Conservation (phyloP, 2,797 vertebrate genomes). For the Coluber constrictor region DNA sequence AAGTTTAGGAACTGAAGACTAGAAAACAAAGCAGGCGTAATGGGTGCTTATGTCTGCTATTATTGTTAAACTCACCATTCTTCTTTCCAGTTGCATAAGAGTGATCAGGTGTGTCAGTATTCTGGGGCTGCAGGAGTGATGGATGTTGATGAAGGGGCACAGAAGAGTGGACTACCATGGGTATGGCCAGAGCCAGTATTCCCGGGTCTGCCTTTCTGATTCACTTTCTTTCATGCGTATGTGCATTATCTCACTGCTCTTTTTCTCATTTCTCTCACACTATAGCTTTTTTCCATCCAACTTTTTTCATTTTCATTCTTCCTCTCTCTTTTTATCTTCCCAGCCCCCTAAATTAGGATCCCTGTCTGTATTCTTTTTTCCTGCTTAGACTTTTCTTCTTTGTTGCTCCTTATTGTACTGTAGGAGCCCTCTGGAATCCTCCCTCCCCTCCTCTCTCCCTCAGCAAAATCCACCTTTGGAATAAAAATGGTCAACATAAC, state of each 20-base stretch:
- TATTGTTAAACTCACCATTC: not conserved
- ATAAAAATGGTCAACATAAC: not conserved
- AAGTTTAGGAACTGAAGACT: slow-evolving; percentile 14
- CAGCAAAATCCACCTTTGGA: not conserved
- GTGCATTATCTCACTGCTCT: not conserved
- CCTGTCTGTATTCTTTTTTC: not conserved
- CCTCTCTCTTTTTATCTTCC: not conserved
- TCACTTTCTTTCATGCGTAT: not conserved
- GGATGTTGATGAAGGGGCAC: not conserved
- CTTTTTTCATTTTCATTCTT: not conserved
- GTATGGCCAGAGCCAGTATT: not conserved
- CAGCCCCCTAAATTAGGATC: not conserved
- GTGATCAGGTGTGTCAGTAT: not conserved
- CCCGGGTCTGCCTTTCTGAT: not conserved
- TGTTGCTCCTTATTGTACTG: not conserved
- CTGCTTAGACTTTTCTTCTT: not conserved
- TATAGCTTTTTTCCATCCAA: not conserved
- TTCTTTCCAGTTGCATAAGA: not conserved
- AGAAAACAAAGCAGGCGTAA: not conserved
- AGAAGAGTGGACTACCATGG: not conserved
- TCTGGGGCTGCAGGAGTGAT: not conserved
- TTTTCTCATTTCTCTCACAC: not conserved
- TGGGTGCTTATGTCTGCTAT: not conserved
- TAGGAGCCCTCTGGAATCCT: not conserved
- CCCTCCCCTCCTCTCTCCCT: not conserved